Conservation (phyloP, 2,888 invertebrate species). For the Drosophila antonietae region DNA sequence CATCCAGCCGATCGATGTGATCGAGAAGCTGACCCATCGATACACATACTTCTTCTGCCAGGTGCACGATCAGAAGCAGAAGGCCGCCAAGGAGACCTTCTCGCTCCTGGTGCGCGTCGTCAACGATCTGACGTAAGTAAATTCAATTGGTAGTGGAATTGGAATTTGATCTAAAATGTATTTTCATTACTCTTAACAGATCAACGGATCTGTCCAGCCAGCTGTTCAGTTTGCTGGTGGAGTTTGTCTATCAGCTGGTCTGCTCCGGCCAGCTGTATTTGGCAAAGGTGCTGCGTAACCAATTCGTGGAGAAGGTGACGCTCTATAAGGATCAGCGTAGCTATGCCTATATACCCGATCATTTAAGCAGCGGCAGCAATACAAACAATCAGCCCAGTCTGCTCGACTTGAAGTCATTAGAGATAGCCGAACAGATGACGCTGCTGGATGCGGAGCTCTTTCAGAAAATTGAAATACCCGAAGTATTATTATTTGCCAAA, state of each 20-base stretch:
- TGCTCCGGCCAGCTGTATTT: slow-evolving; percentile 95
- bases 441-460: slow-evolving; percentile 97
- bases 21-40: slow-evolving; percentile 92
- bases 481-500: slow-evolving; percentile 98
- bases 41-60: slow-evolving; percentile 88
- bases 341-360: slow-evolving; percentile 80
- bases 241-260: slow-evolving; percentile 96
- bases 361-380: slow-evolving; percentile 58
- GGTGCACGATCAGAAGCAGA: slow-evolving; percentile 89
- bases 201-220: slow-evolving; percentile 92
- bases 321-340: slow-evolving; percentile 82
- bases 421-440: slow-evolving; percentile 99
- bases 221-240: slow-evolving; percentile 93
- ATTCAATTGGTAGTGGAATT: background rate
- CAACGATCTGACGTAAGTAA: slow-evolving; percentile 96
- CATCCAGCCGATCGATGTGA: slow-evolving; percentile 93
- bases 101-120: slow-evolving; percentile 97
- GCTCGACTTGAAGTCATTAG: slow-evolving; percentile 96
- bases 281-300: slow-evolving; percentile 95
- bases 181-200: background rate
- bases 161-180: background rate
- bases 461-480: slow-evolving; percentile 98
- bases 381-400: slow-evolving; percentile 88
- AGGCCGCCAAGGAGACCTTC: slow-evolving; percentile 93
- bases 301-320: slow-evolving; percentile 92